Percentiles rank a stretch among this genome's conserved stretches.
phyloP scores from a whole-genome alignment of 1,140 invertebrate genomes.

The Drosophila varians region DNA sequence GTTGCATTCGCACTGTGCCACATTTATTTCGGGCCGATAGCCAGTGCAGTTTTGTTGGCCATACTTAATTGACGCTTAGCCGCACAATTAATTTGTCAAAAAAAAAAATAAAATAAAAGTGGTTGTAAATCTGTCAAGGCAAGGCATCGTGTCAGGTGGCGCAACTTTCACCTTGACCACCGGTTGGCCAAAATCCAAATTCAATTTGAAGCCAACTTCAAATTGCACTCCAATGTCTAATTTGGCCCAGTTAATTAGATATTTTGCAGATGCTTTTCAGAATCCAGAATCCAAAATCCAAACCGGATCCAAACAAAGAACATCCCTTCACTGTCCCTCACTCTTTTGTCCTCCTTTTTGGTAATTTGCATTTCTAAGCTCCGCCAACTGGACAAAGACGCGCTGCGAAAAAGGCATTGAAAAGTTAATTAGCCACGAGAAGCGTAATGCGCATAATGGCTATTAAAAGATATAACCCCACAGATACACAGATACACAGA shows the following conservation, averaged over 20 bases:
- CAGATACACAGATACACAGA: conserved; percentile 2
- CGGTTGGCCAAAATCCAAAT: conserved; percentile 50
- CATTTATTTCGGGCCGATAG: conserved; percentile 39
- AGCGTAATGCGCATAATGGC: conserved; percentile 56
- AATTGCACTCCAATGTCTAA: conserved; percentile 35
- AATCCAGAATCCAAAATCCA: conserved; percentile 9
- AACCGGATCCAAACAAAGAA: conserved; percentile 60
- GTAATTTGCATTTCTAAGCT: conserved; percentile 75
- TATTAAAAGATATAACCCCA: conserved; percentile 39
- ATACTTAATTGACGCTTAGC: conserved; percentile 69
- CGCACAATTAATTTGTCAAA: conserved; percentile 76
- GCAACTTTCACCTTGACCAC: conserved; percentile 79
- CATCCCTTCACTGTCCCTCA: conserved; percentile 70
- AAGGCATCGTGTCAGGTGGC: conserved; percentile 60
- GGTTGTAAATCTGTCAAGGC: conserved; percentile 40
- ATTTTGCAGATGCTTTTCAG: conserved; percentile 18
- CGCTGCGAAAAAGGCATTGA: conserved; percentile 45
- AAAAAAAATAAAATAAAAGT: too few relatives aligned
- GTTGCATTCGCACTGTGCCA: conserved; percentile 42
- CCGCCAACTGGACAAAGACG: conserved; percentile 53
- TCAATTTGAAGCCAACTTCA: conserved; percentile 20
- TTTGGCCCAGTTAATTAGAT: conserved; percentile 60
- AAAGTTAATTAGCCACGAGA: conserved; percentile 64
- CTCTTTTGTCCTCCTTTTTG: conserved; percentile 32
- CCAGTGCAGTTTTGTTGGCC: conserved; percentile 26